A percentile compares a stretch with the other conserved stretches of the same genome.
These are phyloP conservation scores for Eristalis pertinax DNA, from an alignment of 2,888 invertebrate genomes.

Conservation along the genomic window DNA sequence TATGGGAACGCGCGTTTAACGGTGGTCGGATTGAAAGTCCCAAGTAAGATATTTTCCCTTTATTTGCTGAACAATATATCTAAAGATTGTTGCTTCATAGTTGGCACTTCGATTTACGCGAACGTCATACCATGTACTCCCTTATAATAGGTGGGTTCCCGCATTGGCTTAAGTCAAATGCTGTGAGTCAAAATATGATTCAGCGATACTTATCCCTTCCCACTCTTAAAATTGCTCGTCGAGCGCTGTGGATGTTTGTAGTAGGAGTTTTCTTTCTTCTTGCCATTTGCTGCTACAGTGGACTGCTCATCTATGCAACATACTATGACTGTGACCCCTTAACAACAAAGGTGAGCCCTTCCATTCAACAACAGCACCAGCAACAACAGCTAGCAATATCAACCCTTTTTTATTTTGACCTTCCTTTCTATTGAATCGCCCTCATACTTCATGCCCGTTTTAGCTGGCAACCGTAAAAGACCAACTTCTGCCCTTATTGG, in stretches of 20 bases:
- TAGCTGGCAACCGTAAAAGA: conserved; percentile 88
- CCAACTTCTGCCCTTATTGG: conserved; percentile 90
- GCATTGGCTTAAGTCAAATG: conserved; percentile 88
- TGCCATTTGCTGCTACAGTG: conserved; percentile 91
- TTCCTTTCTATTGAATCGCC: conserved; percentile 47
- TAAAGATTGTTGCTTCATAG: conserved; percentile 79
- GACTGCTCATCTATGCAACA: conserved; percentile 92
- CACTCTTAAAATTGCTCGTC: conserved; percentile 84
- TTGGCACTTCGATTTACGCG: conserved; percentile 85
- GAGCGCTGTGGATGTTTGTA: conserved; percentile 86
- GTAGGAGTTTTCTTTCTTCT: conserved; percentile 89
- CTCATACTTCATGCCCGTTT: conserved; percentile 47
- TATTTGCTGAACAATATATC: not conserved
- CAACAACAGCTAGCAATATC: conserved; percentile 11
- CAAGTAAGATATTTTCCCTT: conserved; percentile 80
- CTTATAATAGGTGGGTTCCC: conserved; percentile 87
- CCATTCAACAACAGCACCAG: conserved; percentile 12
- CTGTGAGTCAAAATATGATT: conserved; percentile 90
- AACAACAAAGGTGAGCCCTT: conserved; percentile 83
- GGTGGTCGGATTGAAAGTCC: conserved; percentile 85
- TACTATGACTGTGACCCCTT: conserved; percentile 93
- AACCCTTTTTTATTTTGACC: conserved; percentile 58
- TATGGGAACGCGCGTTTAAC: conserved; percentile 83
- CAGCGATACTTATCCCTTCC: conserved; percentile 89
- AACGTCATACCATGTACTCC: conserved; percentile 88